Base-by-base conservation (phyloP, 2,888 invertebrate genomes). In the Scotopteryx bipunctaria region DNA sequence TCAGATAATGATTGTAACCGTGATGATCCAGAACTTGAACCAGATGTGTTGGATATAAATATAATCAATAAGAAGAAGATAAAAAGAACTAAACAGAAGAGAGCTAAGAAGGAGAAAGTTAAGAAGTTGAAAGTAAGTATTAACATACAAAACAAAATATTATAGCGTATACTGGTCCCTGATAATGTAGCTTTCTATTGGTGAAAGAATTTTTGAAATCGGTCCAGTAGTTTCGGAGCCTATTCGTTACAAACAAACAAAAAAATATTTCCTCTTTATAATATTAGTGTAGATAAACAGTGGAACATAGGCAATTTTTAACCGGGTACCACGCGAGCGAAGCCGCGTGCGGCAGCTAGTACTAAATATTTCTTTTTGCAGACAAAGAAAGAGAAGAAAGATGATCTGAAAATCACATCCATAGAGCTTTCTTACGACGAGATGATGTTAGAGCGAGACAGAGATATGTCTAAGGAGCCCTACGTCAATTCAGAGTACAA, bases 401-500 rank as follows among this genome's bases (percentile, higher is more conserved):
- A 36, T 21, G 35, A 14, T 5, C 33, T 33, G 1, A 41, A 41
- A 13, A 61, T 61, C 9, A n/a, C 45, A 4, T 46, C 53, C 1
- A 46, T 55, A 32, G 56, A 63, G 3, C 29, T 62, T 0, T 41
- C 57, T 2, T 55, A 57, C 32, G 62, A 61, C 2, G 56, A 61
- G n/a, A 59, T 63, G 61, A 27, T 58, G 47, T 13, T 33, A 27
- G 65, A 65, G 25, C 42, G 63, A 50, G 48, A 45, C 13, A 49
- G n/a, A 17, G 65, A 63, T 4, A 33, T 13, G 2, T 9, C 19
- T 0, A 60, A 56, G 35, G 60, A 62, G 0, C 19, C 17, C 3
- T 65, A 61, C 27, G 14, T 35, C 0, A 56, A 47, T 1, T 46
- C 63, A 0, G 55, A 59, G 4, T 62, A 49, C 15, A 65, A 63